Conservation (phyloP, 1,140 invertebrate genomes). For the Olivierus martensii region DNA sequence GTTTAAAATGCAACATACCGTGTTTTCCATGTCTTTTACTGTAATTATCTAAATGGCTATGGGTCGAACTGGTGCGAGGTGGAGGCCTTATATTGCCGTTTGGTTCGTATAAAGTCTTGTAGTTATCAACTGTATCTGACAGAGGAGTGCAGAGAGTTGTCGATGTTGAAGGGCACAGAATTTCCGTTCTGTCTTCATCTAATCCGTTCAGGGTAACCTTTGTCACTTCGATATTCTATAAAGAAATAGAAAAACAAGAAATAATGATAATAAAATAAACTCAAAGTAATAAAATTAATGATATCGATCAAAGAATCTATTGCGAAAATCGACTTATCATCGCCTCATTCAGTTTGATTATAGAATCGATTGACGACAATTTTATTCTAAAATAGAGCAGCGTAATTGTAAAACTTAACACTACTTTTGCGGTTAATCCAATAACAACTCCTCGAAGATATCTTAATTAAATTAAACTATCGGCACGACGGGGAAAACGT, state of each 20-base stretch:
- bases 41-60: conserved; percentile 14
- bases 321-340: no score
- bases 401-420: no score
- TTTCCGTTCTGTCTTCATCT: background rate
- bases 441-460: no score
- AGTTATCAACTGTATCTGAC: conserved; percentile 11
- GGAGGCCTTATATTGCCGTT: conserved; percentile 15
- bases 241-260: background rate
- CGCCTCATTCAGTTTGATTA: no score
- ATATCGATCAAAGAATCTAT: no score
- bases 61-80: conserved; percentile 12
- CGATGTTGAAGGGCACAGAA: background rate
- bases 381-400: no score
- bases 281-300: no score
- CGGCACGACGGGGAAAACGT: no score
- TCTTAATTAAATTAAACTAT: no score
- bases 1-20: background rate
- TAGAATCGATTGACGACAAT: no score
- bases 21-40: conserved; percentile 13
- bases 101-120: conserved; percentile 8
- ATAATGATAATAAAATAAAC: background rate
- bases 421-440: no score
- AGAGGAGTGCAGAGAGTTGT: background rate
- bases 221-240: background rate
- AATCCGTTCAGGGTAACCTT: background rate